Evolutionary conservation across 2,888 invertebrate species (phyloP).

Genomic region (Nomada flava): DNA sequence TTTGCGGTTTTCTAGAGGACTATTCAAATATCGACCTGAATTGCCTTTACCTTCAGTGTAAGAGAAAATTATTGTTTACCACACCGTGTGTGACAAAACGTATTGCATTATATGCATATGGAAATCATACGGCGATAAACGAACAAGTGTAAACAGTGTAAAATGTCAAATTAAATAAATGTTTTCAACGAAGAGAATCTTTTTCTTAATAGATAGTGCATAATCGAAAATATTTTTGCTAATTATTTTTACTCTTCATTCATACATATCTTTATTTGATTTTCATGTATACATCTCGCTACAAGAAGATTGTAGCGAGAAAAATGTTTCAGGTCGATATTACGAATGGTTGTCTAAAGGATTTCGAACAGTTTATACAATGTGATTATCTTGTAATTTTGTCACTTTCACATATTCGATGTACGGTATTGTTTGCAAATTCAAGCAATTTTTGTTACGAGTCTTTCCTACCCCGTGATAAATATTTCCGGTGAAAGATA

Average conservation of each 20-base stretch:
- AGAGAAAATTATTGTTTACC: too few relatives aligned
- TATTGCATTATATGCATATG: too few relatives aligned
- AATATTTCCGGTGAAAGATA: conserved; percentile 23
- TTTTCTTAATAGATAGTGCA: too few relatives aligned
- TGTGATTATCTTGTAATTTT: conserved; percentile 7
- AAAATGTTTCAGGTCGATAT: neutral
- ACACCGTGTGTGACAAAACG: too few relatives aligned
- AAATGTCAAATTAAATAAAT: too few relatives aligned
- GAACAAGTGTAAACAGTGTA: too few relatives aligned
- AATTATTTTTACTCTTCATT: neutral
- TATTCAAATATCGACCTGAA: neutral
- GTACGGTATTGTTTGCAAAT: conserved; percentile 8
- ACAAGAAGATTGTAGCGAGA: too few relatives aligned
- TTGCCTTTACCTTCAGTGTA: neutral
- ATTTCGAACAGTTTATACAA: neutral
- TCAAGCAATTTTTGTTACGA: neutral
- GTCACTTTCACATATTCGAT: conserved; percentile 15
- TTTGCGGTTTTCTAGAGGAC: neutral
- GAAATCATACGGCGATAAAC: too few relatives aligned
- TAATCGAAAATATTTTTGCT: too few relatives aligned
- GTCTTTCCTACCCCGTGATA: neutral
- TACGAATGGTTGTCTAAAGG: neutral
- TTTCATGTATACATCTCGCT: too few relatives aligned
- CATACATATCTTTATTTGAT: too few relatives aligned
- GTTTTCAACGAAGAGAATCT: too few relatives aligned